Evolutionary conservation across 2,113 vertebrate genomes (phyloP).

Genomic region (human): DNA sequence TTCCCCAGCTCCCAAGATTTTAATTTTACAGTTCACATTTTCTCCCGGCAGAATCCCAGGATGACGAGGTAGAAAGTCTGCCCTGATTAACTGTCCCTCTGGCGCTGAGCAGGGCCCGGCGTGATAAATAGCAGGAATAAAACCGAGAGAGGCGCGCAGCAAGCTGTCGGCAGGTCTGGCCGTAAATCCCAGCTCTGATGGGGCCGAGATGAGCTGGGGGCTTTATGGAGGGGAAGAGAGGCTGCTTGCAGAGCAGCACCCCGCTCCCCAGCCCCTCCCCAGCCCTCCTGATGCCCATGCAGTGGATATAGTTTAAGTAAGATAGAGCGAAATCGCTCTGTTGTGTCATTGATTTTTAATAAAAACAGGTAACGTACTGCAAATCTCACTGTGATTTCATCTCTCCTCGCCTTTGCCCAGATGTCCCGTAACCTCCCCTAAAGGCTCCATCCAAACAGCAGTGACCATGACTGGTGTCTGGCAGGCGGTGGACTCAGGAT

Average conservation of each 20-base stretch:
- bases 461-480: not conserved
- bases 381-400: conserved; percentile 36
- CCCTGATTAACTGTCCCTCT: conserved; percentile 76
- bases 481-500: accelerated
- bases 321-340: conserved; percentile 65
- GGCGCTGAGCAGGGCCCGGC: conserved; percentile 49
- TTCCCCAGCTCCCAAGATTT: conserved; percentile 44
- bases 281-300: not conserved
- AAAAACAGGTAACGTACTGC: conserved; percentile 57
- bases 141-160: conserved; percentile 68
- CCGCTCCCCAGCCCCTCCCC: not conserved
- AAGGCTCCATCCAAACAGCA: not conserved
- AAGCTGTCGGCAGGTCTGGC: conserved; percentile 37
- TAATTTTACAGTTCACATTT: conserved; percentile 54
- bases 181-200: conserved; percentile 79
- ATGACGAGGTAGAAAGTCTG: conserved; percentile 62
- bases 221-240: conserved; percentile 27
- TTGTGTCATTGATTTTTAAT: conserved; percentile 76
- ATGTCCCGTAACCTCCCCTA: not conserved
- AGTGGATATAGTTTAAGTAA: conserved; percentile 62
- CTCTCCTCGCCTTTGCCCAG: conserved; percentile 6
- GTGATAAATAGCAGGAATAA: conserved; percentile 79
- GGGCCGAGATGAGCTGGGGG: conserved; percentile 77
- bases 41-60: conserved; percentile 22
- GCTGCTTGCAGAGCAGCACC: not conserved